These are phyloP conservation scores for Protomyctophum bolini DNA, from an alignment of 2,113 vertebrate species.

Conservation along the genomic window DNA sequence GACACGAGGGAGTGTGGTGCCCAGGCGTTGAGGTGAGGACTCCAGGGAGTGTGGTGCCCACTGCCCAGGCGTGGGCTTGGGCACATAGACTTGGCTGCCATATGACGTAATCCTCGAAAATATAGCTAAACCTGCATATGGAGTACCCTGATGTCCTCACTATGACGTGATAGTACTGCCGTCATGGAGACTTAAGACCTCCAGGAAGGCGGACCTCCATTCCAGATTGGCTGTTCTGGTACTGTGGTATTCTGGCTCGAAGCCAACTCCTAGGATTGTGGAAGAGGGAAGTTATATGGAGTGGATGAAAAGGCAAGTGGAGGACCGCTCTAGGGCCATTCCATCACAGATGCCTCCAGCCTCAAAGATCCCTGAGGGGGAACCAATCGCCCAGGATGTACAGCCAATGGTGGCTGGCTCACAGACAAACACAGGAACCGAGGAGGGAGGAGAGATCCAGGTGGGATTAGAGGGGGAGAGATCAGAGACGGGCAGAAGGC, in stretches of 20 bases:
- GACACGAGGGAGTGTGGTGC: too few relatives aligned
- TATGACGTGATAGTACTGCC: too few relatives aligned
- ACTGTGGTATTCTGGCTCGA: conserved; percentile 80
- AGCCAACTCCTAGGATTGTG: conserved; percentile 79
- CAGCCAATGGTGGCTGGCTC: conserved; percentile 48
- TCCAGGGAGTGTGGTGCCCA: too few relatives aligned
- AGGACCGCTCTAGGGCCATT: conserved; percentile 59
- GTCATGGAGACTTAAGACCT: conserved; percentile 70
- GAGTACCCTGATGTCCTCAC: too few relatives aligned
- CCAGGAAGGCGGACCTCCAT: conserved; percentile 82
- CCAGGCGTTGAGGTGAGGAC: too few relatives aligned
- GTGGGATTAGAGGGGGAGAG: not conserved
- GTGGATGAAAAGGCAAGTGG: conserved; percentile 85
- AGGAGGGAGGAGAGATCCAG: not conserved
- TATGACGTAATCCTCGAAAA: too few relatives aligned
- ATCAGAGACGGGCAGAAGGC: conserved; percentile 14
- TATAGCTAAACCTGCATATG: too few relatives aligned
- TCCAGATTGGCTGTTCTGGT: conserved; percentile 84
- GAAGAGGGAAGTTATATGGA: conserved; percentile 71
- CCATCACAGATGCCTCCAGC: conserved; percentile 69
- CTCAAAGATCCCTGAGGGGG: conserved; percentile 71
- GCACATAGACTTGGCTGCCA: too few relatives aligned
- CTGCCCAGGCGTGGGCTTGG: too few relatives aligned
- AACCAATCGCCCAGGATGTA: conserved; percentile 42
- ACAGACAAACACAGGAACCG: conserved; percentile 30